A percentile compares a stretch with the other conserved stretches of the same genome.
Conservation (phyloP, 2,888 invertebrate genomes). For the Cephus sareptanus region DNA sequence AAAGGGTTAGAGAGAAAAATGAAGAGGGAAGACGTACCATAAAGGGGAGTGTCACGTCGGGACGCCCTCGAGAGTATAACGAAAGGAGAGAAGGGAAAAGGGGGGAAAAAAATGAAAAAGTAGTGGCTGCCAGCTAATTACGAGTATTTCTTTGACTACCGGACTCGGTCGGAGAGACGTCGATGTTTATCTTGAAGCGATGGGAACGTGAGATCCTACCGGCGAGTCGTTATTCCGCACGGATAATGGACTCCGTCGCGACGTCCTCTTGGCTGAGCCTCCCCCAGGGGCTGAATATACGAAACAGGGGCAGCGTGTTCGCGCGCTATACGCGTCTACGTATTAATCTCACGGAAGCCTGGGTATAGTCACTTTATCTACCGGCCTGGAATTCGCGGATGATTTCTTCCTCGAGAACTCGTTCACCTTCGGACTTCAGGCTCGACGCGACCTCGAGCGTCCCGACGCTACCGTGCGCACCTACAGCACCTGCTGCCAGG, state of each 20-base stretch:
- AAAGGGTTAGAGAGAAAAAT: background rate
- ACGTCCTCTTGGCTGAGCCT: background rate
- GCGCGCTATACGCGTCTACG: constrained; percentile 30
- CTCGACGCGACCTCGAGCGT: constrained; percentile 22
- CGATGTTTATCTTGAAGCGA: constrained; percentile 4
- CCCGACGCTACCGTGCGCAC: constrained; percentile 11
- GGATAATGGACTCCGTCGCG: background rate
- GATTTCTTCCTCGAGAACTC: constrained; percentile 28
- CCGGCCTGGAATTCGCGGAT: constrained; percentile 22
- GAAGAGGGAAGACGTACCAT: background rate
- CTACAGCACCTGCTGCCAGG: background rate
- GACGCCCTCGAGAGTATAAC: background rate
- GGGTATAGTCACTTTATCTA: background rate
- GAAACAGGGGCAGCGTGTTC: background rate
- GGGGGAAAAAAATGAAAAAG: background rate
- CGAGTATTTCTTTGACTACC: constrained; percentile 2
- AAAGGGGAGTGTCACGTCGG: background rate
- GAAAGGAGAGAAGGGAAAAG: background rate
- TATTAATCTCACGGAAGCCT: constrained; percentile 35
- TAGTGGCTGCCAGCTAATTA: background rate
- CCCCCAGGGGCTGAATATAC: background rate
- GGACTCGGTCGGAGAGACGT: background rate
- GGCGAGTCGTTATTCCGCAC: constrained; percentile 6
- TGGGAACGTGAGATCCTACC: background rate
- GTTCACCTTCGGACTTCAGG: constrained; percentile 12